Base-by-base conservation (phyloP, 2,888 invertebrate species). In the Apotomis turbidana region DNA sequence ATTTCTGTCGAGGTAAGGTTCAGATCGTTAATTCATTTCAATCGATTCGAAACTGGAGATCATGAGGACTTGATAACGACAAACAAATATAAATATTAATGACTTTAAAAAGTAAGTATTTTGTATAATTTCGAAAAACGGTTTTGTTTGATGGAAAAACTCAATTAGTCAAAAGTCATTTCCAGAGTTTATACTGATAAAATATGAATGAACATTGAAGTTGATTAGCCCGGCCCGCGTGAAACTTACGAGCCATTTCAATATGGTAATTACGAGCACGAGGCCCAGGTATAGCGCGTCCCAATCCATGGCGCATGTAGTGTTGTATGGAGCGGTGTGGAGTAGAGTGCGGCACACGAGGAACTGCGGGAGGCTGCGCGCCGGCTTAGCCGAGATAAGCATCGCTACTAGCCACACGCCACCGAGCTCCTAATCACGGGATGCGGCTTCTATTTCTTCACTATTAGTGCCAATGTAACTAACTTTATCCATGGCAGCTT, bases 1-100 rank as follows among this genome's bases (percentile, higher is more conserved):
- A 96, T 88, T 96, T 96, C 97, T 97, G 92, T 9, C 49, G 49
- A 49, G 54, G 8, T 41, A 15, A 44, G 51, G n/a, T 58, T 12
- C 38, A 51, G 1, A 8, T 54, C 10, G 13, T 8, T 3, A 4
- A 44, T 41, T 9, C 9, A 41, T 52, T 62, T 27, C 27, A 27
- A 27, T 27, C 1, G 12, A 59, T 52, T 58, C 15, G 59, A 58
- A 49, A 71, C n/a, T 54, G 57, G 41, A 6, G 10, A 0, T 41
- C 6, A 6, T 41, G 6, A 41, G 6, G 41, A 6, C 41, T 41
- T 5, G 41, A 6, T 0, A 41, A 6, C 6, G 5, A 5, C 3
- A 41, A 6, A 6, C 1, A 6, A 41, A 6, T 41, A 41, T 41
- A 1, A 27, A 2, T 27, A 27, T 27, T 27, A 27, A 27, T 27